These are phyloP conservation scores for Amblyteles armatorius DNA, from an alignment of 2,888 invertebrate species.

Conservation along the genomic window DNA sequence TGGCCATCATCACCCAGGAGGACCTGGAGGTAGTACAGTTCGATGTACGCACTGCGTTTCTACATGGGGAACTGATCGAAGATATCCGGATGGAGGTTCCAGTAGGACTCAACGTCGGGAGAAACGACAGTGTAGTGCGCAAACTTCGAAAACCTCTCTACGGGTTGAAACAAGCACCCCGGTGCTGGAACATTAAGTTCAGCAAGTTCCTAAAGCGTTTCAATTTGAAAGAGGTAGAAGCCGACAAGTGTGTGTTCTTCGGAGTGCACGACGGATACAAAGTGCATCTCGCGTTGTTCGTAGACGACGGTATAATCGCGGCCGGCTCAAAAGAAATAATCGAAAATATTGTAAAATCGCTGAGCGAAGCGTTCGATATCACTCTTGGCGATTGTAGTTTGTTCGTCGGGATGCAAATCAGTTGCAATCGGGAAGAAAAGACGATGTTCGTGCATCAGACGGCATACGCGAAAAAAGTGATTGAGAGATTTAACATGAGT, in stretches of 20 bases:
- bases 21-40: slow-evolving; percentile 36
- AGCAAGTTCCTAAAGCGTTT: slow-evolving; percentile 22
- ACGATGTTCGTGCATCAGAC: slow-evolving; percentile 56
- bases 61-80: slow-evolving; percentile 36
- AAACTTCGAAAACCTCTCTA: slow-evolving; percentile 35
- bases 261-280: slow-evolving; percentile 33
- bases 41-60: slow-evolving; percentile 47
- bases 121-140: slow-evolving; percentile 42
- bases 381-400: slow-evolving; percentile 42
- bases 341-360: slow-evolving; percentile 58
- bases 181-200: no score
- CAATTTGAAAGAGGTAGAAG: slow-evolving; percentile 71
- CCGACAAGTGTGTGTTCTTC: slow-evolving; percentile 62
- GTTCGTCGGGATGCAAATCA: slow-evolving; percentile 71
- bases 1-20: slow-evolving; percentile 7
- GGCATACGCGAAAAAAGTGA: slow-evolving; percentile 53
- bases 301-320: slow-evolving; percentile 77
- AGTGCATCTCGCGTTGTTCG: slow-evolving; percentile 75
- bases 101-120: slow-evolving; percentile 9
- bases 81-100: slow-evolving; percentile 44
- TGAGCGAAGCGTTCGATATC: slow-evolving; percentile 63
- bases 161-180: no score
- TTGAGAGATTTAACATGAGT: slow-evolving; percentile 59
- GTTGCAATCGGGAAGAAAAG: slow-evolving; percentile 49
- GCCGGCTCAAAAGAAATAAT: slow-evolving; percentile 55